Evolutionary conservation across 2,797 vertebrate species (phyloP), one percentile per base, ranked within the genome.

Genomic region (Cichlasoma orientale): DNA sequence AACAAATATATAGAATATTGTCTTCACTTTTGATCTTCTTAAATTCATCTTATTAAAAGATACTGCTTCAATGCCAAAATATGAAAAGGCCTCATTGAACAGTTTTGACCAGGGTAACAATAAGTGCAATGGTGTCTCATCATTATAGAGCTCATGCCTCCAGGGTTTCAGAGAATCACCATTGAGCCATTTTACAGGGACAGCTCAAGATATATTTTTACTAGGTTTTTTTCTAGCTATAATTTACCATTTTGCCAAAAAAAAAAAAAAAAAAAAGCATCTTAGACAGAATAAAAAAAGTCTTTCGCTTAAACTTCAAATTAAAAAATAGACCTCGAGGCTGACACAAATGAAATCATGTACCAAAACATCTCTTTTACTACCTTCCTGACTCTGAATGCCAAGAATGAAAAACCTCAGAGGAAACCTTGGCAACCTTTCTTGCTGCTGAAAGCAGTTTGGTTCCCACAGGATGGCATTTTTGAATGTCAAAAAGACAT

Each of bases 311-410:
- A 10, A 19, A 31, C 23, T 14, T 56, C 1, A 52, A 41, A 68
- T 50, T 50, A 50, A 68, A 68, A 68, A 50, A 29, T 50, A 68
- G 53, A 75, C 74, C 82, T 75, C 72, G 74, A 71, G 56, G 41
- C 27, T 54, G 82, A 75, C 41, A 77, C 72, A 83, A 59, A 2
- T 52, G 3, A 79, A 84, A 81, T 27, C 79, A 78, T n/a, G 55
- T 47, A 71, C 63, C 55, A 38, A 75, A 82, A n/a, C 1, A 79
- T 82, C 83, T 33, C 38, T 75, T 82, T 85, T 80, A 83, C 57
- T 55, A 80, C 56, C 80, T 58, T 63, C 57, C 63, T 55, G 47
- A 76, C 55, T 72, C 66, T 84, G 77, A 88, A 76, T 2, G 47
- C 75, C 68, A 72, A 56, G 57, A 81, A 80, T 59, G 59, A 71